Percentiles rank a stretch among this genome's conserved stretches.
Conservation (phyloP, 2,113 vertebrate genomes). For the Opisthocomus hoazin region DNA sequence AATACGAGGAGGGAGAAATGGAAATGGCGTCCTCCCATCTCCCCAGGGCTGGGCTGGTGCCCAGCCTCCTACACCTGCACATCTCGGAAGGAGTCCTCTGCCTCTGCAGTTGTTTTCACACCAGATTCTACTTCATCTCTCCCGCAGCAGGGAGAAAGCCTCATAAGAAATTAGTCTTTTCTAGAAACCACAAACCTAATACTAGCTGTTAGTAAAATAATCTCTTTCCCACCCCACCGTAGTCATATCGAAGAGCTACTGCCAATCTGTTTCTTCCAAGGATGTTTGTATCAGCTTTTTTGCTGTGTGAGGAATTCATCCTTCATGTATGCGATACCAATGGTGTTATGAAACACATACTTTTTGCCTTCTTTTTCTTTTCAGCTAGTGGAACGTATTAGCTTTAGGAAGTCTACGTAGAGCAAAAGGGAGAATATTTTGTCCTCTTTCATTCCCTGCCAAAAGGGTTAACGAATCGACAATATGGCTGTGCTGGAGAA, state of each 20-base stretch:
- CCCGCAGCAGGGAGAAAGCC: background rate
- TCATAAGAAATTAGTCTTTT: background rate
- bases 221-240: background rate
- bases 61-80: fast-evolving
- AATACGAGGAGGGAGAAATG: background rate
- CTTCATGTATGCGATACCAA: background rate
- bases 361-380: background rate
- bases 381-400: background rate
- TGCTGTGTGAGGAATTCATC: background rate
- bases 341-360: background rate
- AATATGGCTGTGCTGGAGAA: background rate
- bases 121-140: background rate
- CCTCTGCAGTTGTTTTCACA: background rate
- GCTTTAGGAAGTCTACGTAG: background rate
- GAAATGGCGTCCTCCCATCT: background rate
- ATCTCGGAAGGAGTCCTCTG: background rate
- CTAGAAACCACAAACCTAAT: background rate
- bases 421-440: background rate
- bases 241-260: background rate
- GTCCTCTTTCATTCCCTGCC: background rate
- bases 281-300: background rate
- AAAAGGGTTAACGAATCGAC: background rate
- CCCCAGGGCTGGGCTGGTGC: background rate
- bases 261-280: background rate
- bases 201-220: background rate